phyloP scores from a whole-genome alignment of 1,140 invertebrate species.

The Apis dorsata region DNA sequence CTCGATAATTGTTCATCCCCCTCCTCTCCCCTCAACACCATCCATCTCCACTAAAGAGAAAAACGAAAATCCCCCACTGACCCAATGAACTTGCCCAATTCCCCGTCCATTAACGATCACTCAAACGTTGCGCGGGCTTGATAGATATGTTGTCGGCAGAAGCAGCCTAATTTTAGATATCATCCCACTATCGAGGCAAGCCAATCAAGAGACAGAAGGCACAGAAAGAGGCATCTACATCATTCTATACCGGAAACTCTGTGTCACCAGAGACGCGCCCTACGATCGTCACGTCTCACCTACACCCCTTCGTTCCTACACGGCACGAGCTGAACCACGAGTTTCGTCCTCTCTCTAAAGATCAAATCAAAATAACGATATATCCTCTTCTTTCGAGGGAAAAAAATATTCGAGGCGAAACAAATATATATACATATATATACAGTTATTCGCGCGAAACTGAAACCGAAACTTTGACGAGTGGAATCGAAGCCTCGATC shows the following conservation, averaged over 20 bases:
- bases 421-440: background rate
- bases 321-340: accelerated
- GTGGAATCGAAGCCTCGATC: background rate
- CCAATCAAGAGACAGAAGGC: constrained; percentile 32
- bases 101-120: constrained; percentile 16
- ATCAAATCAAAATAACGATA: background rate
- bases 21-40: too few relatives aligned
- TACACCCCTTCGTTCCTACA: background rate
- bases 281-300: too few relatives aligned
- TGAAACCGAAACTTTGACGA: too few relatives aligned
- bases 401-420: too few relatives aligned
- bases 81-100: constrained; percentile 10
- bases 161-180: constrained; percentile 55
- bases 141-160: constrained; percentile 49
- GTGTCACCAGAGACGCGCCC: background rate
- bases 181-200: constrained; percentile 40
- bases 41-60: background rate
- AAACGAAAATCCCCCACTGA: background rate
- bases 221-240: constrained; percentile 4
- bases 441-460: background rate
- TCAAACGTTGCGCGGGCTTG: constrained; percentile 24
- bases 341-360: too few relatives aligned
- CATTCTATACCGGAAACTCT: constrained; percentile 29
- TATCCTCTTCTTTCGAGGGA: too few relatives aligned
- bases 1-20: background rate